Percentiles rank a stretch among this genome's conserved stretches.
These are phyloP conservation scores for Margaritifera margaritifera DNA, from an alignment of 2,888 invertebrate species.

Conservation along the genomic window DNA sequence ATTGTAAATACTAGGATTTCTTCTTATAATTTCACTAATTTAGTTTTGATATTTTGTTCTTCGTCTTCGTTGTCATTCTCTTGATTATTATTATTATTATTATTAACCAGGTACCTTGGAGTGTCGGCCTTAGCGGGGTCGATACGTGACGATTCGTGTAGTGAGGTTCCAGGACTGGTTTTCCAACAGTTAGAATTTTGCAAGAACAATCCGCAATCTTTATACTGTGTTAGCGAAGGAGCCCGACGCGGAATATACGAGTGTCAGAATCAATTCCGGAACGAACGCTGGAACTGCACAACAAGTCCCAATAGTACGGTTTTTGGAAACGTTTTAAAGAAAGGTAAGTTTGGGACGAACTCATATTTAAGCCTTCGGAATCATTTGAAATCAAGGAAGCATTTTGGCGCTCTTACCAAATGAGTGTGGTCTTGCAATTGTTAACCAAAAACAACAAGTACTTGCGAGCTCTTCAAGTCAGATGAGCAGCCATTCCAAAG, in stretches of 20 bases:
- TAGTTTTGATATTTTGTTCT: too few relatives aligned
- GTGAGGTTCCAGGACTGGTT: constrained; percentile 59
- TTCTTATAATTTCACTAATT: too few relatives aligned
- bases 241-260: constrained; percentile 76
- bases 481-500: too few relatives aligned
- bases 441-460: too few relatives aligned
- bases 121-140: constrained; percentile 53
- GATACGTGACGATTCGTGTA: constrained; percentile 52
- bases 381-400: too few relatives aligned
- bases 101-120: constrained; percentile 57
- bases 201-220: constrained; percentile 75
- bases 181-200: constrained; percentile 74
- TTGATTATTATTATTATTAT: too few relatives aligned
- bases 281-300: constrained; percentile 78
- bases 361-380: too few relatives aligned
- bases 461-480: too few relatives aligned
- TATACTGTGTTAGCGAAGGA: constrained; percentile 76
- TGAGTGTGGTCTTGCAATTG: too few relatives aligned
- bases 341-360: constrained; percentile 70
- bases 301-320: constrained; percentile 71
- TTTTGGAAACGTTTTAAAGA: constrained; percentile 75
- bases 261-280: constrained; percentile 77
- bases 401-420: too few relatives aligned
- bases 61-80: too few relatives aligned
- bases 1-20: too few relatives aligned